phyloP scores from a whole-genome alignment of 2,888 invertebrate species.

The Drosophila fungiperda region DNA sequence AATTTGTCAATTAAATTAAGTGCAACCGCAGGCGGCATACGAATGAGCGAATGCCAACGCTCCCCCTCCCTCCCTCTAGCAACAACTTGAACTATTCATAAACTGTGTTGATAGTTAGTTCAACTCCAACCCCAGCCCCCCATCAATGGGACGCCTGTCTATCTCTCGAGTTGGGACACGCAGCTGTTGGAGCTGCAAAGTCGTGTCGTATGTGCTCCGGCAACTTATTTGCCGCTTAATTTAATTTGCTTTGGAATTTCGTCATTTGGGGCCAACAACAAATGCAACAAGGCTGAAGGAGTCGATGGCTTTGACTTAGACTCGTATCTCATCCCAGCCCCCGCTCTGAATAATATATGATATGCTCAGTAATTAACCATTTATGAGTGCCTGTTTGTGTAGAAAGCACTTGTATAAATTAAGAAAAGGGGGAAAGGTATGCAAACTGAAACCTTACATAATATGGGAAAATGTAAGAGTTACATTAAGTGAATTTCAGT shows the following conservation, averaged over 20 bases:
- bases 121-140: constrained; percentile 7
- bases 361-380: constrained; percentile 77
- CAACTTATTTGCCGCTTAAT: constrained; percentile 81
- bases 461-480: constrained; percentile 2
- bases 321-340: constrained; percentile 19
- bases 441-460: neutral
- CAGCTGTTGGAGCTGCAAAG: constrained; percentile 35
- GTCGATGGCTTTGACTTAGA: constrained; percentile 37
- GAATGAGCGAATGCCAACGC: constrained; percentile 61
- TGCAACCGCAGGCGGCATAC: constrained; percentile 84
- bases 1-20: constrained; percentile 85
- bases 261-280: constrained; percentile 49
- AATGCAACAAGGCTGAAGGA: constrained; percentile 15
- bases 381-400: constrained; percentile 51
- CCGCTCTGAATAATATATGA: constrained; percentile 72
- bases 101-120: constrained; percentile 73
- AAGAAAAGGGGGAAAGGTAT: constrained; percentile 13
- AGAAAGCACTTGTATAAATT: constrained; percentile 38
- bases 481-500: neutral
- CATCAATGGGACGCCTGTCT: constrained; percentile 3
- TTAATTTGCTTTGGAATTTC: constrained; percentile 75
- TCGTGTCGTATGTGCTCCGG: constrained; percentile 68
- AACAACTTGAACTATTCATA: constrained; percentile 77
- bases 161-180: constrained; percentile 10
- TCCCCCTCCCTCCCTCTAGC: constrained; percentile 2